Base-by-base conservation (phyloP, 2,888 invertebrate genomes). In the Oxystoma pomonae region DNA sequence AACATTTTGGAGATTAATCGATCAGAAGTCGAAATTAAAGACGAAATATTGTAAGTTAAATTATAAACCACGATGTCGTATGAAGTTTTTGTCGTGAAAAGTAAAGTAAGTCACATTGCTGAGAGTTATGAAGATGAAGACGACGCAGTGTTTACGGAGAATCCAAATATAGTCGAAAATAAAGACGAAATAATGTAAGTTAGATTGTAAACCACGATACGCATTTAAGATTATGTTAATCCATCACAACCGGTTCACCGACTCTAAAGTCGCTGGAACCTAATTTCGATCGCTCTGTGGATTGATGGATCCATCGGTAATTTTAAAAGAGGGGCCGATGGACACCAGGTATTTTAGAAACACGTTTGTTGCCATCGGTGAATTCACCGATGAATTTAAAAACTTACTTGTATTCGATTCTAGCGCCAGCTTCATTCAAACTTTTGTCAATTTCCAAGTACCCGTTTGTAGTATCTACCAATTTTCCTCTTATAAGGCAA, bases 391-490 rank as follows among this genome's bases (percentile, higher is more conserved):
- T n/a, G n/a, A n/a, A n/a, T n/a, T n/a, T n/a, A n/a, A n/a, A 9
- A 12, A 20, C 57, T 35, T 65, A 62, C 65, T 49, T 57, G 49
- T 65, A 62, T 55, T 53, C 51, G 7, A 51, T 22, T 16, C 49
- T n/a, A 20, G 53, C 58, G 22, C 55, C 57, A 2, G 50, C 18
- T 52, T 60, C 57, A 51, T 58, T 60, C 17, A 65, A 55, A 20
- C 51, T 56, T 9, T 12, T 22, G 21, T 65, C 63, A 16, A 61
- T 63, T 18, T 65, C 57, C 58, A 63, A 52, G 53, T 58, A 60
- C 16, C 52, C 50, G 20, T 65, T 65, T 61, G 63, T 65, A n/a
- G 61, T 61, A 21, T 61, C 22, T 17, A 55, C 62, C 35, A 65
- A 55, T 19, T 55, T 58, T 19, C 61, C 53, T 22, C 65, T 57